phyloP scores from a whole-genome alignment of 2,888 invertebrate genomes.

The Ethmia dodecea region DNA sequence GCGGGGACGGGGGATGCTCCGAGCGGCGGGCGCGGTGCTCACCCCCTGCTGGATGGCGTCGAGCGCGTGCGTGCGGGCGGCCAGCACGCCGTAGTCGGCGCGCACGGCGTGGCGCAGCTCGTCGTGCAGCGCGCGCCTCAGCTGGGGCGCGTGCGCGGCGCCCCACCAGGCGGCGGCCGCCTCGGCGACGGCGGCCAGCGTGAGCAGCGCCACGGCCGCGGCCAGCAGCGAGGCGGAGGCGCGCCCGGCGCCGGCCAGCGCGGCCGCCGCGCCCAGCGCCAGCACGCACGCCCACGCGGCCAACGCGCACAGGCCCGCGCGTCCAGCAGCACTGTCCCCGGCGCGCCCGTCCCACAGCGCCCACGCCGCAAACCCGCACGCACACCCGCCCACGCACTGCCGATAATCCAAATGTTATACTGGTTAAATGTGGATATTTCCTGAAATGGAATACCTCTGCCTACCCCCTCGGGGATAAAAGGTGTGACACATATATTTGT shows the following conservation, averaged over 20 bases:
- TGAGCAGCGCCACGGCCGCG: conserved; percentile 53
- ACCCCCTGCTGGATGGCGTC: conserved; percentile 60
- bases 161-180: conserved; percentile 65
- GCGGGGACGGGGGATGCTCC: too few relatives aligned
- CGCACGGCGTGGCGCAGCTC: conserved; percentile 41
- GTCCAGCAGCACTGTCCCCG: conserved; percentile 42
- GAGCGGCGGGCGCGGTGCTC: conserved; percentile 5
- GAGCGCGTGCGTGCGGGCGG: conserved; percentile 46
- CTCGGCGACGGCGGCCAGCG: conserved; percentile 54
- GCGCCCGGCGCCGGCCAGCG: conserved; percentile 44
- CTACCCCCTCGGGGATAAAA: too few relatives aligned
- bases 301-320: conserved; percentile 52
- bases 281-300: conserved; percentile 47
- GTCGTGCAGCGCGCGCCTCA: conserved; percentile 43
- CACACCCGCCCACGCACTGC: conserved; percentile 32
- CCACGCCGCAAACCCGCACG: conserved; percentile 52
- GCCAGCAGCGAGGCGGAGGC: conserved; percentile 50
- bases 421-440: too few relatives aligned
- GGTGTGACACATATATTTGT: too few relatives aligned
- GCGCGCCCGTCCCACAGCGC: conserved; percentile 58
- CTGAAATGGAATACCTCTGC: too few relatives aligned
- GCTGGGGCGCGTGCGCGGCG: conserved; percentile 52
- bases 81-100: conserved; percentile 49
- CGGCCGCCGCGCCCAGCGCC: conserved; percentile 34
- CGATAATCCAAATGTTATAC: too few relatives aligned